Evolutionary conservation across 2,113 vertebrate species (phyloP).

Genomic region (Nerophis ophidion): DNA sequence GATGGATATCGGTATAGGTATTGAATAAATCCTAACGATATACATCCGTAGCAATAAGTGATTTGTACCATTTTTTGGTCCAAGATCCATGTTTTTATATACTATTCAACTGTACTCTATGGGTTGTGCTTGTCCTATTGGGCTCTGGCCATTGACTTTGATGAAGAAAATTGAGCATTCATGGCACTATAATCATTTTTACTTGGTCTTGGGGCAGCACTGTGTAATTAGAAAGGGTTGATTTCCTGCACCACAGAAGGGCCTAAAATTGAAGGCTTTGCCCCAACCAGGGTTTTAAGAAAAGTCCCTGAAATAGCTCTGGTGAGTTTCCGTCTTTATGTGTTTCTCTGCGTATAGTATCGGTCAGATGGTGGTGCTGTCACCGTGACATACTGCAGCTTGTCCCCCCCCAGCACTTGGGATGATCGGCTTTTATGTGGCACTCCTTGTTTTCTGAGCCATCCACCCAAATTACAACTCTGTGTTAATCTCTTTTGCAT

Average conservation of each 20-base stretch:
- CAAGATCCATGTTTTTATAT: slow-evolving; percentile 53
- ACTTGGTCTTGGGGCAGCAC: slow-evolving; percentile 58
- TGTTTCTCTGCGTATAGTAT: slow-evolving; percentile 49
- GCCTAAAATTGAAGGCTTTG: slow-evolving; percentile 71
- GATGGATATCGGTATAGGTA: too few relatives aligned
- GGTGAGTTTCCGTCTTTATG: slow-evolving; percentile 53
- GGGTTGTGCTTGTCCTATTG: slow-evolving; percentile 50
- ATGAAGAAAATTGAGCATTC: slow-evolving; percentile 59
- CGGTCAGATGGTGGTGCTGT: slow-evolving; percentile 56
- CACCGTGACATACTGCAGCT: slow-evolving; percentile 45
- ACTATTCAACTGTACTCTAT: slow-evolving; percentile 51
- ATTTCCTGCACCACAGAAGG: slow-evolving; percentile 68
- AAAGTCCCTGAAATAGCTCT: slow-evolving; percentile 63
- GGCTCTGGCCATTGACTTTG: slow-evolving; percentile 56
- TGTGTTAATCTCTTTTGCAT: slow-evolving; percentile 60
- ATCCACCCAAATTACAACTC: slow-evolving; percentile 64
- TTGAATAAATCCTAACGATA: too few relatives aligned
- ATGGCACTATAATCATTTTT: slow-evolving; percentile 71
- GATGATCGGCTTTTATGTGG: slow-evolving; percentile 63
- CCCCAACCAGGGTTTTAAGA: slow-evolving; percentile 50
- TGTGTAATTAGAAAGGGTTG: slow-evolving; percentile 73
- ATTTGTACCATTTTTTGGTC: slow-evolving; percentile 46
- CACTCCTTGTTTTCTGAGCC: slow-evolving; percentile 56
- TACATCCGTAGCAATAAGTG: slow-evolving; percentile 30
- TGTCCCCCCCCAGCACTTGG: slow-evolving; percentile 43